Percentiles rank a stretch among this genome's conserved stretches.
Conservation (phyloP, 2,888 invertebrate species). For the Pristionchus mayeri region DNA sequence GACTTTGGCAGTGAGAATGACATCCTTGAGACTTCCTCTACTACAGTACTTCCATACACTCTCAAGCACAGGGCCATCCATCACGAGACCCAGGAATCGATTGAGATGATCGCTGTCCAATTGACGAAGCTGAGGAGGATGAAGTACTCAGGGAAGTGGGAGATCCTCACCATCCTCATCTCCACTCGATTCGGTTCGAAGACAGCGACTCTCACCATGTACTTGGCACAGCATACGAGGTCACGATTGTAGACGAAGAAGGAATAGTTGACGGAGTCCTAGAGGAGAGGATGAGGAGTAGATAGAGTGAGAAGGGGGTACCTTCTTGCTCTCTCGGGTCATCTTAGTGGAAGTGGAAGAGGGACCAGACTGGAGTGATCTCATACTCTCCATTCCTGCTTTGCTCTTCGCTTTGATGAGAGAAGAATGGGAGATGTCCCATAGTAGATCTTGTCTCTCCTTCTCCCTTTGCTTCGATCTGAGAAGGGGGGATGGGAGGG, state of each 20-base stretch:
- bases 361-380: constrained; percentile 44
- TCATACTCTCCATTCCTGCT: constrained; percentile 44
- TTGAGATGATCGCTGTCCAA: constrained; percentile 69
- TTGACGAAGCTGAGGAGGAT: constrained; percentile 25
- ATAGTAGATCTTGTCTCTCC: constrained; percentile 58
- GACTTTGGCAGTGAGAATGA: constrained; percentile 58
- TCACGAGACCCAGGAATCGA: constrained; percentile 68
- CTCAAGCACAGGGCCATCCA: constrained; percentile 65
- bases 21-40: constrained; percentile 56
- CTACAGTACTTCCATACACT: constrained; percentile 70
- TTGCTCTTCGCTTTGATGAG: constrained; percentile 47
- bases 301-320: neutral
- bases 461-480: constrained; percentile 56
- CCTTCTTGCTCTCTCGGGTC: constrained; percentile 46
- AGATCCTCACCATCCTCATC: constrained; percentile 48
- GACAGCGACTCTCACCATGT: constrained; percentile 4
- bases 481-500: neutral
- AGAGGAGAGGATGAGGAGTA: neutral
- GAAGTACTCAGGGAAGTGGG: neutral
- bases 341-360: constrained; percentile 31
- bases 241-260: constrained; percentile 52
- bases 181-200: constrained; percentile 30
- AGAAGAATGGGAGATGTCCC: constrained; percentile 56
- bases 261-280: constrained; percentile 46
- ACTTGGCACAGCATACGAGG: constrained; percentile 38